Conservation (phyloP, 2,797 vertebrate species). For the Ceryle rudis region DNA sequence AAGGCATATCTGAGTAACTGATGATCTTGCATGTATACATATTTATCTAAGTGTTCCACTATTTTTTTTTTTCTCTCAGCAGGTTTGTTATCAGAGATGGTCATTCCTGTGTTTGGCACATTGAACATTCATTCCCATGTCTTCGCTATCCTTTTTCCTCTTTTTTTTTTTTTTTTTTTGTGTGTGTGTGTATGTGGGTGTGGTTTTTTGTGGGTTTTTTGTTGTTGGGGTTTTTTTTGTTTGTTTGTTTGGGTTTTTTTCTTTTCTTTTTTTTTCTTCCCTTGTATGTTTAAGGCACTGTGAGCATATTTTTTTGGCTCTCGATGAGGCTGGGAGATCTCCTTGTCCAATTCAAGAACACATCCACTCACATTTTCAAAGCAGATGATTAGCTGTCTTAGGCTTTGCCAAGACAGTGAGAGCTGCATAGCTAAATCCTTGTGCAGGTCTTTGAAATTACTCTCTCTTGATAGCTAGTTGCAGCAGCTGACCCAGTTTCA, state of each 20-base stretch:
- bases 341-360: background rate
- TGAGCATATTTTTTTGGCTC: background rate
- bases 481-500: background rate
- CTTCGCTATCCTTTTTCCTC: background rate
- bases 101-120: background rate
- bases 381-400: background rate
- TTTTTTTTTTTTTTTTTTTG: too few relatives aligned
- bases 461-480: background rate
- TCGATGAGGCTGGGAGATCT: background rate
- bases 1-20: background rate
- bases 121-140: background rate
- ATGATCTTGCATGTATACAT: fast-evolving
- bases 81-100: background rate
- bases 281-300: background rate
- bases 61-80: background rate
- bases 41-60: background rate
- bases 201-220: too few relatives aligned
- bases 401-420: constrained; percentile 7
- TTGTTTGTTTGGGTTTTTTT: too few relatives aligned
- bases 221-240: background rate
- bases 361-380: background rate
- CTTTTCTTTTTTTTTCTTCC: background rate
- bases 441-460: constrained; percentile 18
- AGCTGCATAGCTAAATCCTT: background rate
- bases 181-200: too few relatives aligned